Evolutionary conservation across 2,888 invertebrate species (phyloP).

Genomic region (Electrophaes corylata): DNA sequence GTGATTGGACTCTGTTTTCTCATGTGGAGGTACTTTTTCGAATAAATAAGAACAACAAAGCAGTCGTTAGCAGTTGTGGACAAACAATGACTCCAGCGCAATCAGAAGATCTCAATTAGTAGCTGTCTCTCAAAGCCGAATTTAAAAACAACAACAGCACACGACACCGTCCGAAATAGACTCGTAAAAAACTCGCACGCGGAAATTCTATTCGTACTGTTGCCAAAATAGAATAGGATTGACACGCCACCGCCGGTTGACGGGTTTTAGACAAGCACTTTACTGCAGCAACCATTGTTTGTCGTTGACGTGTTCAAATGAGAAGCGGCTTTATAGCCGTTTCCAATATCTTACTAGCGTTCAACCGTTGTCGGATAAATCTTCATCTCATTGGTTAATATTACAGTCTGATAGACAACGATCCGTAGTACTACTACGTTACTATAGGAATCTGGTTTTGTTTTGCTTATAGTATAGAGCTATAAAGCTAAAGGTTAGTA

Average conservation of each 20-base stretch:
- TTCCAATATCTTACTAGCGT: too few species aligned
- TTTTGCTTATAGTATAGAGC: too few species aligned
- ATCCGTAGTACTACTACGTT: too few species aligned
- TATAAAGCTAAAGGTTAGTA: too few species aligned
- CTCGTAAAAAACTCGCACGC: slow-evolving; percentile 56
- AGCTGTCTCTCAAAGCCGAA: slow-evolving; percentile 20
- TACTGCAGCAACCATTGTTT: slow-evolving; percentile 4
- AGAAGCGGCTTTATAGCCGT: too few species aligned
- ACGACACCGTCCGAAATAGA: slow-evolving; percentile 59
- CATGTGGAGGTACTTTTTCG: background rate
- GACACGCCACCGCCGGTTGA: slow-evolving; percentile 35
- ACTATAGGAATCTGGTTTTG: too few species aligned
- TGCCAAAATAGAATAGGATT: slow-evolving; percentile 54
- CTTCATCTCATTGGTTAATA: too few species aligned
- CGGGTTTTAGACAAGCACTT: slow-evolving; percentile 13
- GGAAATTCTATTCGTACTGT: slow-evolving; percentile 62
- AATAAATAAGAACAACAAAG: slow-evolving; percentile 5
- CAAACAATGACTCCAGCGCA: slow-evolving; percentile 24
- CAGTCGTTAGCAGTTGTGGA: background rate
- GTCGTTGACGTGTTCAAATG: slow-evolving; percentile 1
- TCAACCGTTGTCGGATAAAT: too few species aligned
- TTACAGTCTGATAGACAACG: too few species aligned
- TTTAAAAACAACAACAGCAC: slow-evolving; percentile 31
- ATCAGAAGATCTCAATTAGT: slow-evolving; percentile 25
- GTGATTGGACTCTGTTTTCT: too few species aligned